Evolutionary conservation across 2,888 invertebrate genomes (phyloP).

Genomic region (Atrina japonica): DNA sequence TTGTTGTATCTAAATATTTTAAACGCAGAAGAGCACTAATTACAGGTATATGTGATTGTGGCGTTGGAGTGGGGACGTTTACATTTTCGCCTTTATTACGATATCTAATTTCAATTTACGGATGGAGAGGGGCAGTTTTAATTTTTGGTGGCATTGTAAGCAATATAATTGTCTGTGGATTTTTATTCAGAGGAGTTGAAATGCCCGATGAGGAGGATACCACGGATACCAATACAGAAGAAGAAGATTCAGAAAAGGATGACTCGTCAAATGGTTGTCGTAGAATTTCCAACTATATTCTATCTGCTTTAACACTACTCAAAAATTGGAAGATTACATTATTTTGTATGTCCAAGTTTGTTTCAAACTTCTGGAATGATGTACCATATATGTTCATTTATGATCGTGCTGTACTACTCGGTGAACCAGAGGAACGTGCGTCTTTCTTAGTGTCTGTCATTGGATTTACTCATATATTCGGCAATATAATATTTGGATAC

Average conservation of each 20-base stretch:
- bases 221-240: too few species aligned
- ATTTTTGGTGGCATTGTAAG: constrained; percentile 68
- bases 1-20: constrained; percentile 77
- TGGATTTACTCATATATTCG: constrained; percentile 89
- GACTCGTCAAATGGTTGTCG: too few species aligned
- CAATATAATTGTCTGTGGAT: constrained; percentile 72
- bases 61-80: constrained; percentile 75
- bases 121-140: constrained; percentile 74
- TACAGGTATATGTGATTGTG: constrained; percentile 76
- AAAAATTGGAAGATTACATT: too few species aligned
- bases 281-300: not conserved
- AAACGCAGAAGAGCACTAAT: constrained; percentile 75
- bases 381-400: constrained; percentile 96
- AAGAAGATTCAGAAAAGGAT: too few species aligned
- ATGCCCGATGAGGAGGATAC: too few species aligned
- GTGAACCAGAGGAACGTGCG: constrained; percentile 72
- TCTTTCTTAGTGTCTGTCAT: constrained; percentile 91
- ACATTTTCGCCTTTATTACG: constrained; percentile 74
- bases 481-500: constrained; percentile 87
- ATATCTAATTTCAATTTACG: constrained; percentile 65
- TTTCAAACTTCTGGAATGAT: constrained; percentile 93
- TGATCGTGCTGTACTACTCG: constrained; percentile 86
- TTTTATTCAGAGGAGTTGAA: constrained; percentile 62
- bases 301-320: constrained; percentile 31
- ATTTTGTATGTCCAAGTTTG: constrained; percentile 85